phyloP scores from a whole-genome alignment of 2,888 invertebrate genomes.

The Callimorpha dominula region DNA sequence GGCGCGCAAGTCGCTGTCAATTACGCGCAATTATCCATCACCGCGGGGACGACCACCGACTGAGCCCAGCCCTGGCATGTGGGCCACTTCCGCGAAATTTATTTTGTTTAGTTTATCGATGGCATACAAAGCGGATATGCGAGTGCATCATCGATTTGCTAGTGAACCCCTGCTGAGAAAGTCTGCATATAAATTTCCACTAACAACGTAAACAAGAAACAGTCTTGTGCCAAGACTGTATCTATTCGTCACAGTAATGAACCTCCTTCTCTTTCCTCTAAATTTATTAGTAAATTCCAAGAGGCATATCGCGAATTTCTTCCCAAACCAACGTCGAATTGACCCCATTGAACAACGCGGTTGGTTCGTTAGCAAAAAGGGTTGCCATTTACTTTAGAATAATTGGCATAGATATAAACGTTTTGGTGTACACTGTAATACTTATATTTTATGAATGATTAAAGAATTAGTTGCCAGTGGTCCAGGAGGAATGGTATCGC shows the following conservation, averaged over 20 bases:
- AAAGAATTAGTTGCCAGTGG: neutral
- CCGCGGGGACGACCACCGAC: slow-evolving; percentile 40
- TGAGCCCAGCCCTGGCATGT: slow-evolving; percentile 16
- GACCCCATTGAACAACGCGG: too few species aligned
- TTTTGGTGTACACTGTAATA: too few species aligned
- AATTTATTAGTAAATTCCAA: too few species aligned
- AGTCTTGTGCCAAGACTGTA: neutral
- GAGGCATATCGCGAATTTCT: too few species aligned
- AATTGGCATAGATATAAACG: too few species aligned
- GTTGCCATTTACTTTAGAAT: too few species aligned
- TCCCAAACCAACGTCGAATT: too few species aligned
- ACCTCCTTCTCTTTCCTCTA: neutral
- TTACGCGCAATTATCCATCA: slow-evolving; percentile 66
- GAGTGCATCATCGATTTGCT: slow-evolving; percentile 1
- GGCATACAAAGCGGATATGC: slow-evolving; percentile 12
- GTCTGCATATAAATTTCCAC: neutral
- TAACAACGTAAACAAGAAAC: neutral
- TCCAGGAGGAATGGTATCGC: neutral
- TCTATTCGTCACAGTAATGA: neutral
- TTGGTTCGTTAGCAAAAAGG: too few species aligned
- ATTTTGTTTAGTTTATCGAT: slow-evolving; percentile 16
- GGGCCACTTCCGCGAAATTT: slow-evolving; percentile 15
- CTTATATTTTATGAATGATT: too few species aligned
- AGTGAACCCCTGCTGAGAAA: neutral
- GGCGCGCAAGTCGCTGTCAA: slow-evolving; percentile 61